These are phyloP conservation scores for Podiceps cristatus DNA, from an alignment of 2,113 vertebrate species.

Conservation along the genomic window DNA sequence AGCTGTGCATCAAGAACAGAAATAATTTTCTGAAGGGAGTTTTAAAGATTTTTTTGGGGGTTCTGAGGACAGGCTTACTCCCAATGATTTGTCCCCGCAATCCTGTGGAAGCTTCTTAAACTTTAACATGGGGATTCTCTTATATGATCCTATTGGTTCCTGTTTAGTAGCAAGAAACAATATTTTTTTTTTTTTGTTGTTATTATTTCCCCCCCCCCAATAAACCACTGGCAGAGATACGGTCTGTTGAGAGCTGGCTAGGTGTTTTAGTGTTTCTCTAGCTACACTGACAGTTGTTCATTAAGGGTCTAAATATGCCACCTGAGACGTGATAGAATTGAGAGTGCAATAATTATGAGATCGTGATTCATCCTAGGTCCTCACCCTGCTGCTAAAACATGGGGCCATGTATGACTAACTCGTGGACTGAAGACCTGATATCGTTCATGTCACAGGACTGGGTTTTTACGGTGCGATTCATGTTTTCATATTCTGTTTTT, in stretches of 20 bases:
- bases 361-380: not conserved
- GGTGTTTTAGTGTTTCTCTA: not conserved
- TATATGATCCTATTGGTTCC: too few species aligned
- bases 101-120: not conserved
- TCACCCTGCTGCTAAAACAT: not conserved
- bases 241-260: not conserved
- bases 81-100: not conserved
- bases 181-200: not conserved
- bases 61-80: not conserved
- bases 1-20: not conserved
- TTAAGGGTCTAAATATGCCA: not conserved
- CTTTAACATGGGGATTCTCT: not conserved
- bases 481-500: not conserved
- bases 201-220: too few species aligned
- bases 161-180: not conserved
- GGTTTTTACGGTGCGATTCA: not conserved
- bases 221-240: not conserved
- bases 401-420: not conserved
- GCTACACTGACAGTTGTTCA: not conserved
- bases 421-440: not conserved
- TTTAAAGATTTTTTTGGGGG: not conserved
- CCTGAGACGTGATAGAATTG: not conserved
- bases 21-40: accelerated
- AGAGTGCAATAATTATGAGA: not conserved
- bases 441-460: not conserved